Conservation (phyloP, 2,797 vertebrate genomes). For the Intellagama lesueurii region DNA sequence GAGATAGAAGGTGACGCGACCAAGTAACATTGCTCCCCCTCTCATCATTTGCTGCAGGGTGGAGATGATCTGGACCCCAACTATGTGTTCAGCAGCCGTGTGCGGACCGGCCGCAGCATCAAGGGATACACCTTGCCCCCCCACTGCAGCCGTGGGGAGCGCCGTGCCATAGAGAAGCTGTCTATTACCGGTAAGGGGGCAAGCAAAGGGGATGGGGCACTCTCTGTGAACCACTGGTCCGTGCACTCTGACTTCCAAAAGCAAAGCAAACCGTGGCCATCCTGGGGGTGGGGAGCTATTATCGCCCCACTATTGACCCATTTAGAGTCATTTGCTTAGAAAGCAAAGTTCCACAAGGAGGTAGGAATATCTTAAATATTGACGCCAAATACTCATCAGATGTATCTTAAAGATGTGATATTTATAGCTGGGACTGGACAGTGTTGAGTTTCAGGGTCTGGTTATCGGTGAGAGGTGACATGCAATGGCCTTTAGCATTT, state of each 20-base stretch:
- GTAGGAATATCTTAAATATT: not conserved
- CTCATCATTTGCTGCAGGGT: conserved; percentile 63
- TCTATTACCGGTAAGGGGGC: conserved; percentile 85
- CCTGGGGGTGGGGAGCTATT: too few species aligned
- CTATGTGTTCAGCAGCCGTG: conserved; percentile 86
- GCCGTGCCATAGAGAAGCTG: conserved; percentile 87
- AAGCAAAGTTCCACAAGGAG: not conserved
- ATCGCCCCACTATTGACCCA: not conserved
- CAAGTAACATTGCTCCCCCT: not conserved
- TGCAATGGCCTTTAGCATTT: too few species aligned
- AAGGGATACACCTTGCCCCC: conserved; percentile 86
- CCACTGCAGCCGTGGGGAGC: conserved; percentile 89
- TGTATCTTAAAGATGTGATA: too few species aligned
- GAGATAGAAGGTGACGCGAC: too few species aligned
- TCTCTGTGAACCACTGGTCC: not conserved
- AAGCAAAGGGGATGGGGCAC: not conserved
- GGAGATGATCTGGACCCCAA: conserved; percentile 86
- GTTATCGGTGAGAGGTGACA: too few species aligned
- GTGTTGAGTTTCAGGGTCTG: too few species aligned
- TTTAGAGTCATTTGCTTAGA: not conserved
- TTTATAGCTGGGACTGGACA: too few species aligned
- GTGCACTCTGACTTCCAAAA: not conserved
- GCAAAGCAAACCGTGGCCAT: too few species aligned
- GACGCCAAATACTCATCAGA: too few species aligned
- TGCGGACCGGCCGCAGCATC: conserved; percentile 87